Percentiles rank a stretch among this genome's conserved stretches.
These are phyloP conservation scores for Mechanitis messenoides DNA, from an alignment of 2,888 invertebrate species.

Conservation along the genomic window DNA sequence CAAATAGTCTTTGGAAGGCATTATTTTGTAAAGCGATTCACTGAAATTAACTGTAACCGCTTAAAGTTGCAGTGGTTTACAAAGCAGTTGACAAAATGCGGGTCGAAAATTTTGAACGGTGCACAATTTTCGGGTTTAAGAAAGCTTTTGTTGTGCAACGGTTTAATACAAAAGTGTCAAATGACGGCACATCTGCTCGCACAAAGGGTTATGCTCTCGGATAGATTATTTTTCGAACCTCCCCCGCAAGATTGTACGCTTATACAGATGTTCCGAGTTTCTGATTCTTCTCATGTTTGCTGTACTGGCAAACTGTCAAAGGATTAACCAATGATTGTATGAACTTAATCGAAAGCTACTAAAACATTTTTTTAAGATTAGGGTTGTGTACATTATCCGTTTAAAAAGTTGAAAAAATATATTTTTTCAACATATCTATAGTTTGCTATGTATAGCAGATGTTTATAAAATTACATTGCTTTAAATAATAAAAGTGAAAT, in stretches of 20 bases:
- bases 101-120: slow-evolving; percentile 68
- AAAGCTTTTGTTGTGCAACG: slow-evolving; percentile 76
- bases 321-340: slow-evolving; percentile 18
- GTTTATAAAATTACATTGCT: background rate
- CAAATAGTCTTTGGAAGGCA: slow-evolving; percentile 11
- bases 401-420: no score
- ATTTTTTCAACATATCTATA: no score
- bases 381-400: no score
- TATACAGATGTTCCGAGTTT: slow-evolving; percentile 68
- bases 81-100: slow-evolving; percentile 67
- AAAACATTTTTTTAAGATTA: no score
- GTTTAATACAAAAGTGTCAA: slow-evolving; percentile 77
- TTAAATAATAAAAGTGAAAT: background rate
- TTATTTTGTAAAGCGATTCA: slow-evolving; percentile 13
- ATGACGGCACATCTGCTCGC: slow-evolving; percentile 75
- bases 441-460: no score
- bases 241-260: slow-evolving; percentile 73
- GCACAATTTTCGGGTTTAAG: slow-evolving; percentile 74
- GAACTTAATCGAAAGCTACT: slow-evolving; percentile 8
- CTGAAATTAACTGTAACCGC: slow-evolving; percentile 28
- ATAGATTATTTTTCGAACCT: slow-evolving; percentile 75
- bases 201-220: slow-evolving; percentile 72
- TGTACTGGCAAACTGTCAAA: slow-evolving; percentile 19
- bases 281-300: slow-evolving; percentile 29
- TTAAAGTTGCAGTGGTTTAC: slow-evolving; percentile 40